phyloP scores from a whole-genome alignment of 2,113 vertebrate genomes.

The Eonycteris spelaea region DNA sequence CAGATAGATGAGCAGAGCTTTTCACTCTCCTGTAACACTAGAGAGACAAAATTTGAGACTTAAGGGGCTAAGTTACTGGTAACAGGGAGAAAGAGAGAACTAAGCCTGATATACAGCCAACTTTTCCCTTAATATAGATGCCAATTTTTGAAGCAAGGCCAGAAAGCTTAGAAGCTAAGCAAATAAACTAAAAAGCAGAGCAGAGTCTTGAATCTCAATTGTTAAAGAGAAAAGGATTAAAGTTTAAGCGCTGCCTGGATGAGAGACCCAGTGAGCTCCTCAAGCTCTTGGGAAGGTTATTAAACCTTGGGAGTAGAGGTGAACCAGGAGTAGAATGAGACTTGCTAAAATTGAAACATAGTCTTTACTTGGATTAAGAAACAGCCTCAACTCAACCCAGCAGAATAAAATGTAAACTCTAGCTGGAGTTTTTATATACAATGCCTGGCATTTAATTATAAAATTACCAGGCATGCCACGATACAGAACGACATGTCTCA shows the following conservation, averaged over 20 bases:
- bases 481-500: neutral
- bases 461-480: neutral
- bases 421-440: neutral
- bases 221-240: neutral
- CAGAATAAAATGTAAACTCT: neutral
- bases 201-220: neutral
- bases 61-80: neutral
- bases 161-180: neutral
- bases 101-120: neutral
- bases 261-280: neutral
- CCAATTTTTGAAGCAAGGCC: conserved; percentile 4
- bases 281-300: neutral
- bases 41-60: neutral
- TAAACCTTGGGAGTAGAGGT: neutral
- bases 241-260: neutral
- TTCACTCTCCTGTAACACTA: neutral
- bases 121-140: neutral
- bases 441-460: neutral
- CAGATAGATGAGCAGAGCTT: neutral
- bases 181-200: conserved; percentile 28
- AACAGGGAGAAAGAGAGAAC: neutral
- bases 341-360: neutral
- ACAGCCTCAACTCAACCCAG: neutral
- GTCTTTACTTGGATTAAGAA: neutral
- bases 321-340: neutral